Conservation (phyloP, 2,888 invertebrate species). For the Cantharis flavilabris region DNA sequence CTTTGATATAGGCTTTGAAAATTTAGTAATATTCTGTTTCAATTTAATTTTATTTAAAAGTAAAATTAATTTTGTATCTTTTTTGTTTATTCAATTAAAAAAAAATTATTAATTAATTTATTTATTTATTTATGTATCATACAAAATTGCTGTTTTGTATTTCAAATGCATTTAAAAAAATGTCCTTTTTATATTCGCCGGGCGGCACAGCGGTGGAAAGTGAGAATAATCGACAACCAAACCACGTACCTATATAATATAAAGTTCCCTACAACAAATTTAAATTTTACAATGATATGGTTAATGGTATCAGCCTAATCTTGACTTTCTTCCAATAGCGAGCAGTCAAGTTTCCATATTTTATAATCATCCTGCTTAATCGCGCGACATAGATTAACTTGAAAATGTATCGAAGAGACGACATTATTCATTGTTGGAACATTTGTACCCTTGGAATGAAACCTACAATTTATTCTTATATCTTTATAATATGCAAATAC, state of each 20-base stretch:
- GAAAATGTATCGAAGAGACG: background rate
- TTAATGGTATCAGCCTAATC: background rate
- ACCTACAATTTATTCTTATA: too few relatives aligned
- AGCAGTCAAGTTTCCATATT: background rate
- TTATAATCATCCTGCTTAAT: background rate
- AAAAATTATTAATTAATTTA: too few relatives aligned
- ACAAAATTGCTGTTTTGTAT: too few relatives aligned
- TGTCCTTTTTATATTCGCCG: background rate
- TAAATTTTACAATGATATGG: background rate
- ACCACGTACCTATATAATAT: background rate
- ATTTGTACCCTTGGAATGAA: background rate
- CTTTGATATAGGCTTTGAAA: too few relatives aligned
- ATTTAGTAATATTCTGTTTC: too few relatives aligned
- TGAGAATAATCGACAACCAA: background rate
- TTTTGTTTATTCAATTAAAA: too few relatives aligned
- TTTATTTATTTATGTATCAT: too few relatives aligned
- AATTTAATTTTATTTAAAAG: too few relatives aligned
- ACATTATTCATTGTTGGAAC: background rate
- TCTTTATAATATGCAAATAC: too few relatives aligned
- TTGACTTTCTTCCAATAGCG: background rate
- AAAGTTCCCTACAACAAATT: background rate
- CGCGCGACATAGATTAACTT: background rate
- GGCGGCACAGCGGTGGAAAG: background rate
- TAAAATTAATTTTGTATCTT: too few relatives aligned
- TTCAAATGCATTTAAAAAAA: background rate